phyloP scores from a whole-genome alignment of 2,113 vertebrate species.

The Nothocercus julius region DNA sequence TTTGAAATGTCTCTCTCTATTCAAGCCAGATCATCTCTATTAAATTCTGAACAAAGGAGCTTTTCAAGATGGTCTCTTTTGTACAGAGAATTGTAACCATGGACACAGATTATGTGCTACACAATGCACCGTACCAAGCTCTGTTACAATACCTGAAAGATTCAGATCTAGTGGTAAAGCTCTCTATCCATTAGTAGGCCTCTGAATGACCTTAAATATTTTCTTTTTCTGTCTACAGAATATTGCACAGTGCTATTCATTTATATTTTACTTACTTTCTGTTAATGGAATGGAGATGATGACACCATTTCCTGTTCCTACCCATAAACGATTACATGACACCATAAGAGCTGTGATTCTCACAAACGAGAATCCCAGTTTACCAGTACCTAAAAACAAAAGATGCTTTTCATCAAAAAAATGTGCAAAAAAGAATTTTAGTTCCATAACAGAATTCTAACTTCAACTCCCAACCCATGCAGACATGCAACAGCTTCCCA shows the following conservation, averaged over 20 bases:
- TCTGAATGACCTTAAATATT: background rate
- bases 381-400: slow-evolving; percentile 85
- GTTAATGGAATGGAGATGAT: slow-evolving; percentile 93
- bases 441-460: slow-evolving; percentile 29
- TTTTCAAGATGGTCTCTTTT: background rate
- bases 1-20: background rate
- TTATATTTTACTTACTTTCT: slow-evolving; percentile 83
- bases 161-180: background rate
- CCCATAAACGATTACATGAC: slow-evolving; percentile 91
- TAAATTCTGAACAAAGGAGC: background rate
- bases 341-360: slow-evolving; percentile 92
- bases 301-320: slow-evolving; percentile 92
- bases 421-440: slow-evolving; percentile 18
- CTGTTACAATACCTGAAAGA: background rate
- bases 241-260: slow-evolving; percentile 33
- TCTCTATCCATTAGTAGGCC: slow-evolving; percentile 36
- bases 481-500: slow-evolving; percentile 5
- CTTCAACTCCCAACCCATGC: slow-evolving; percentile 12
- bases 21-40: background rate
- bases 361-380: slow-evolving; percentile 92
- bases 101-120: background rate
- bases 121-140: background rate
- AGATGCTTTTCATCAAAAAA: slow-evolving; percentile 66
- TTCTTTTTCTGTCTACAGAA: slow-evolving; percentile 24
- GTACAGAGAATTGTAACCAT: background rate